Evolutionary conservation across 2,113 vertebrate genomes (phyloP), one percentile per base, ranked within the genome.

Genomic region (Petroica traversi): DNA sequence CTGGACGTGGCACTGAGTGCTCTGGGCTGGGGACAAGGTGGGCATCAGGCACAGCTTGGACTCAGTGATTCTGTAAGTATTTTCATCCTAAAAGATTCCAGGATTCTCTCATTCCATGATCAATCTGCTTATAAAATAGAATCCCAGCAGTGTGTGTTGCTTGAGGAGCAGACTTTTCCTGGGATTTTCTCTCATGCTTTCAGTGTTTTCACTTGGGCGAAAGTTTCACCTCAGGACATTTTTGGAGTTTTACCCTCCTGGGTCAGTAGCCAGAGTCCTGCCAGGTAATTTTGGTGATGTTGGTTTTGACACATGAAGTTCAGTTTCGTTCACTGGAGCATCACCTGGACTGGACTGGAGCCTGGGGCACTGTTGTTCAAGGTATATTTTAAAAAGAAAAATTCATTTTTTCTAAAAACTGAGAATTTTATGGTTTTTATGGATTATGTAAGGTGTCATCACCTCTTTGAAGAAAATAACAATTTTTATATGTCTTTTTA

Each of bases 81-180:
- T 72, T 40, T 33, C 18, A 73, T 23, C 68, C n/a, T 33, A 38
- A 84, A 38, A 26, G 6, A 45, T 33, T 43, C 33, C 14, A 22
- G 33, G 13, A 33, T 45, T 83, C 38, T 54, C 22, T 55, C 14
- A 14, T 38, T 22, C 41, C n/a, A 4, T 46, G 6, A 11, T 17
- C 22, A 8, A 38, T 26, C 28, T 78, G 10, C 25, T 55, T n/a
- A 23, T 26, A 8, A 54, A 73, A 55, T 9, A 34, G 15, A 38
- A 62, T 23, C 0, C 0, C n/a, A 29, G 43, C 31, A 4, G 4
- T 46, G 9, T 15, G 5, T 22, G 19, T 41, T 57, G 36, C 28
- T 69, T 4, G n/a, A 5, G 33, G 9, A 75, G n/a, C 5, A 6
- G n/a, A 12, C 6, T 61, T 45, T 29, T 57, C 17, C 40, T 51